Evolutionary conservation across 2,797 vertebrate species (phyloP), one percentile per base, ranked within the genome.

Genomic region (Dendrocincla tyrannina): DNA sequence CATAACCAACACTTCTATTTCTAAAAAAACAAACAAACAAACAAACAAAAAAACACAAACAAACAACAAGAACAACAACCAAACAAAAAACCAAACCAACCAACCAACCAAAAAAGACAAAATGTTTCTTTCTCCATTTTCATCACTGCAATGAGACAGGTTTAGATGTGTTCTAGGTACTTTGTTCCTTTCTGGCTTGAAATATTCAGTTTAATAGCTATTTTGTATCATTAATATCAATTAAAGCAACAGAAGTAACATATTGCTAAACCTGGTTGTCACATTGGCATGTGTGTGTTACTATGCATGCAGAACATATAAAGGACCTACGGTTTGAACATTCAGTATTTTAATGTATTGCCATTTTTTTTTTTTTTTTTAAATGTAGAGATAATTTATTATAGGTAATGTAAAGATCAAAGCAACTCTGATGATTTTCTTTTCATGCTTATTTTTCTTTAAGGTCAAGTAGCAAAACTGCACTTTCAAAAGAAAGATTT

Each of bases 401-500:
- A n/a, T 8, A 60, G 10, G 23, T 50, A 70, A 77, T 41, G 30
- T 46, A 58, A 95, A 47, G 25, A 76, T 20, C 27, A 73, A 76
- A 85, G 28, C 4, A 81, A 30, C 10, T 67, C 16, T n/a, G 17
- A 56, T 52, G 46, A 58, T 9, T 35, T 70, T 78, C 72, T 80
- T 88, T 85, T 82, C 75, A 86, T 0, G 1, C n/a, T 7, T 39
- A 10, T 19, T 39, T 53, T 6, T 75, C 33, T 82, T 85, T 62
- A 64, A 85, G 59, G 70, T 87, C 75, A 88, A 85, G 35, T 11
- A 87, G 22, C 6, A 78, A 66, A 89, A 60, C 5, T 9, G 0
- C 41, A 11, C 14, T 78, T 85, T 91, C 33, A 66, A 72, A 82
- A 84, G 52, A 53, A 63, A 77, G 41, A 82, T 93, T 97, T 96